Evolutionary conservation across 2,113 vertebrate genomes (phyloP).

Genomic region (Dipodomys spectabilis): DNA sequence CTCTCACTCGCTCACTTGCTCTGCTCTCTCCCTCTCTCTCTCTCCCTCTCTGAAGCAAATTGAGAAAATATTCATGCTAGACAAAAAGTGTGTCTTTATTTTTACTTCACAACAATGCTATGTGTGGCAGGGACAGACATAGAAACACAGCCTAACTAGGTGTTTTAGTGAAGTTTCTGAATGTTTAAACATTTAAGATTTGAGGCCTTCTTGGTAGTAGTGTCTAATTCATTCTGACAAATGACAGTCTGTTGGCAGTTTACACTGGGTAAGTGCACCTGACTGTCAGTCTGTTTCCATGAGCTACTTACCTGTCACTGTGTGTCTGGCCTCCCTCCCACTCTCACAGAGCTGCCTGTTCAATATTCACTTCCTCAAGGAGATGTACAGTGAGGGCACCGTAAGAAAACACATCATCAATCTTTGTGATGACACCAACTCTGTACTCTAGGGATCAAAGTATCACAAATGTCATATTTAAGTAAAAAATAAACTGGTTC

Average conservation of each 20-base stretch:
- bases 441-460: background rate
- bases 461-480: background rate
- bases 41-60: background rate
- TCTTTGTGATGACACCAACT: conserved; percentile 7
- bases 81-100: conserved; percentile 44
- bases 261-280: conserved; percentile 41
- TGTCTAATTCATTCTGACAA: conserved; percentile 3
- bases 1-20: too few species aligned
- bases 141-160: background rate
- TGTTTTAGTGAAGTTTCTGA: background rate
- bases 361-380: background rate
- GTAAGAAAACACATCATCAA: conserved; percentile 13
- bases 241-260: conserved; percentile 54
- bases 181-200: conserved; percentile 66
- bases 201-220: conserved; percentile 38
- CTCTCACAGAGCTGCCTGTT: conserved; percentile 43
- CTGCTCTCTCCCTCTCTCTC: too few species aligned
- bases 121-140: background rate
- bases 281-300: conserved; percentile 51
- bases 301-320: background rate
- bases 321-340: background rate
- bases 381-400: conserved; percentile 45
- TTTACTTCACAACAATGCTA: conserved; percentile 1
- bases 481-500: background rate
- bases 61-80: conserved; percentile 27